Base-by-base conservation (phyloP, 2,797 vertebrate genomes). In the Alauda arvensis region DNA sequence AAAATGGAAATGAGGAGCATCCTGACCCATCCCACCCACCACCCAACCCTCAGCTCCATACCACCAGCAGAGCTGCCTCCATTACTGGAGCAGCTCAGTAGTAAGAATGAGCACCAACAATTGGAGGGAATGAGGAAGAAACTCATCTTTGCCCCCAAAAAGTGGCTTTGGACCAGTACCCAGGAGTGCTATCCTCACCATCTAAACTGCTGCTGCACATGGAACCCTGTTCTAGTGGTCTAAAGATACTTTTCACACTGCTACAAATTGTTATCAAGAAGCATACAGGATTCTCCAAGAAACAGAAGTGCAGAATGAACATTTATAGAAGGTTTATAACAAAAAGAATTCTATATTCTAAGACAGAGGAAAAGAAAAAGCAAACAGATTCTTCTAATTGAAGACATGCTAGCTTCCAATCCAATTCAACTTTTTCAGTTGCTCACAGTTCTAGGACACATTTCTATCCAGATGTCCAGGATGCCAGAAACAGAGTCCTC, bases 31-130 rank as follows among this genome's bases (percentile, higher is more conserved):
- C 17, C 49, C 42, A 68, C 3, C 24, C 23, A 43, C 43, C 76
- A 59, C 28, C 24, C 40, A 57, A 1, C 14, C 6, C 34, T 61
- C 1, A 0, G 14, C 45, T 75, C 34, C 7, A 33, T 6, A 7
- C 17, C 37, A 21, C 25, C 2, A 0, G 51, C 48, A 39, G 12
- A 25, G 19, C 51, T 82, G 33, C 55, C n/a, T 70, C 33, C 57
- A 51, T 10, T 51, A 46, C 8, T 18, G 29, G 12, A 71, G 26
- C 29, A 60, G 23, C 53, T 85, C 87, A 45, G 2, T 2, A 29
- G 18, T 6, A 26, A 70, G 26, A 77, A 60, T 5, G 12, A 59
- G 14, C 15, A 43, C 4, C 33, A 34, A 57, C 2, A 61, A 5
- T 0, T 15, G 23, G 28, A 76, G 23, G 11, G 77, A 83, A 55